Percentiles rank a stretch among this genome's conserved stretches.
phyloP scores from a whole-genome alignment of 37 sponge, comb jelly and placozoan species.

The Halichondria panicea region DNA sequence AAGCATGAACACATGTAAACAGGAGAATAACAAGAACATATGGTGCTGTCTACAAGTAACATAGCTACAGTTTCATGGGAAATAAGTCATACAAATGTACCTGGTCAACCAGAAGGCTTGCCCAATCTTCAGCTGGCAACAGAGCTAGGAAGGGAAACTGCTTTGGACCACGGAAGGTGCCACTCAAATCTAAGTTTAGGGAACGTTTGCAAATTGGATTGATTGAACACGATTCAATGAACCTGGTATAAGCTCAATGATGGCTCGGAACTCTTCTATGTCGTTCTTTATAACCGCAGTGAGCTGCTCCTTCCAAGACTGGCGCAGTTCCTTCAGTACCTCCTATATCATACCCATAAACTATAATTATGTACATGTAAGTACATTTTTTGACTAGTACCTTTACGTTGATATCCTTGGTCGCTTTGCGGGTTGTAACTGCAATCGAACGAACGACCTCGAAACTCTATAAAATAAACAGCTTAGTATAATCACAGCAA shows the following conservation, averaged over 20 bases:
- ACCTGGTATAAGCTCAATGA: constrained; percentile 22
- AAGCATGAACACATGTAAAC: no score
- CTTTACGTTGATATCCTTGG: background rate
- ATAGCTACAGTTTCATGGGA: background rate
- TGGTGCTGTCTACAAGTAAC: background rate
- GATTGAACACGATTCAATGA: background rate
- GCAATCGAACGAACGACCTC: constrained; percentile 5
- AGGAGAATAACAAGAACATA: no score
- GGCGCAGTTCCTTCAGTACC: background rate
- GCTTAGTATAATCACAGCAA: background rate
- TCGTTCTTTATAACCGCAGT: constrained; percentile 27
- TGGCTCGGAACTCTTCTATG: constrained; percentile 20
- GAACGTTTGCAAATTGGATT: background rate
- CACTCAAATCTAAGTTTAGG: background rate
- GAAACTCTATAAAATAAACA: background rate
- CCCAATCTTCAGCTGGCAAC: constrained; percentile 63
- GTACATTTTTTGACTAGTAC: background rate
- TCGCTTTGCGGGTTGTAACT: no score
- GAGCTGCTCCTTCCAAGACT: constrained; percentile 38
- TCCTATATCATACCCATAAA: background rate
- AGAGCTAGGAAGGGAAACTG: constrained; percentile 74
- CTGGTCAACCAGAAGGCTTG: constrained; percentile 59
- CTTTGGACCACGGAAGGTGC: constrained; percentile 33
- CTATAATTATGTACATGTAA: no score
- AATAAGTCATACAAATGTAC: constrained; percentile 20